Base-by-base conservation (phyloP, 1,140 invertebrate species). In the Saccostrea glomerata region DNA sequence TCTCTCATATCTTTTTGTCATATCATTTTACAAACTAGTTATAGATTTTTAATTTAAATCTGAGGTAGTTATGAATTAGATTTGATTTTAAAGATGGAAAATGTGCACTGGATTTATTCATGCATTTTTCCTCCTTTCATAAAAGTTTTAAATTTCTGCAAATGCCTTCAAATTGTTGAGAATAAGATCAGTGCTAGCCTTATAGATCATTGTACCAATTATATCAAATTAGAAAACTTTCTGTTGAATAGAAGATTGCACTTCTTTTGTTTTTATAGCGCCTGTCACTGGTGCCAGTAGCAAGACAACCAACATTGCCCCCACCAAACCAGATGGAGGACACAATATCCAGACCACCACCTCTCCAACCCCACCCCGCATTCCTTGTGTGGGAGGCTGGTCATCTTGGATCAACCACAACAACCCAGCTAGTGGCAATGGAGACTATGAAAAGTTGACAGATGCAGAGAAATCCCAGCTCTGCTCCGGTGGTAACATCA, bases 381-480 rank as follows among this genome's bases (percentile, higher is more conserved):
- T 23, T 47, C 89, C 86, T 23, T 89, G 89, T 84, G 66, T 82
- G n/a, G 66, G 83, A 2, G 85, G 86, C 56, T 89, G 89, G 89
- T 89, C 89, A 20, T 25, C 77, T 12, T 89, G 89, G 89, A 60
- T 89, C 3, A 89, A 89, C 58, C 54, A 84, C n/a, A 91, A 93
- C 82, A 92, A 85, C 13, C 92, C 92, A 47, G 54, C 84, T 12
- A 87, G 70, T 55, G 90, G 89, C 30, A 86, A 89, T n/a, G 90
- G 87, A 47, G 92, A 94, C 47, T 47, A 77, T 83, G 93, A 94
- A 77, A 87, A 86, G 25, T 89, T 93, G 91, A 92, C 91, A 13
- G 47, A 88, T 0, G 82, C 84, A 30, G 90, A 93, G 63, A 90
- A 91, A 23, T 66, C 36, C 23, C 66, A 87, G 54, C 92, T 92